Conservation (phyloP, 2,797 vertebrate genomes). For the Gadopsis bispinosus region DNA sequence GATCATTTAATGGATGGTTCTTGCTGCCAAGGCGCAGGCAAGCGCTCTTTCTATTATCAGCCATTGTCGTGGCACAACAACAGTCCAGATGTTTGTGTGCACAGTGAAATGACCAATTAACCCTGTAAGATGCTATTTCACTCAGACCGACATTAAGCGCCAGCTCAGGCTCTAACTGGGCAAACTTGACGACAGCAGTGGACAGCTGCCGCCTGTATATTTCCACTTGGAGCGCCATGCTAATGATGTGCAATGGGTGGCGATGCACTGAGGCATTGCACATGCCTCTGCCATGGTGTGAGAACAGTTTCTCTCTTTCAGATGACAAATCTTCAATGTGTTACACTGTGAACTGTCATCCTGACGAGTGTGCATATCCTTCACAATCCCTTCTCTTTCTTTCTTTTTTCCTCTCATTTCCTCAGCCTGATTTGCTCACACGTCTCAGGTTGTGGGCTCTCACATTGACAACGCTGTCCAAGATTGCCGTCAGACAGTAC, state of each 20-base stretch:
- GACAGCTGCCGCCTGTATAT: constrained; percentile 59
- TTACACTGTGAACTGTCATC: constrained; percentile 55
- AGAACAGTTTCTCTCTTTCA: constrained; percentile 68
- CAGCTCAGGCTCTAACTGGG: constrained; percentile 1
- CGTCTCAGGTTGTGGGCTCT: constrained; percentile 44
- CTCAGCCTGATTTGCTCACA: constrained; percentile 59
- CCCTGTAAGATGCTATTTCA: constrained; percentile 15
- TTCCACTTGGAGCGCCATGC: constrained; percentile 40
- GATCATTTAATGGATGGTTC: constrained; percentile 43
- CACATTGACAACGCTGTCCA: constrained; percentile 66
- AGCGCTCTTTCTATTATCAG: constrained; percentile 54
- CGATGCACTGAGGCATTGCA: constrained; percentile 62
- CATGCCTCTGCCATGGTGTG: constrained; percentile 60
- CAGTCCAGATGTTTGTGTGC: constrained; percentile 40
- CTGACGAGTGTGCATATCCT: constrained; percentile 48
- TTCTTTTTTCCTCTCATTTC: constrained; percentile 34
- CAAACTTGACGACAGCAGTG: constrained; percentile 30
- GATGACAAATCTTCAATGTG: constrained; percentile 58
- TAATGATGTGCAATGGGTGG: constrained; percentile 72
- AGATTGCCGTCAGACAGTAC: constrained; percentile 50
- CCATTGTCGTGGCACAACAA: constrained; percentile 22
- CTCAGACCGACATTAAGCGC: neutral
- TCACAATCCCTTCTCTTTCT: constrained; percentile 28
- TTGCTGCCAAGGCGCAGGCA: constrained; percentile 45
- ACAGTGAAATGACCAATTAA: constrained; percentile 42